These are phyloP conservation scores for Pollachius pollachius DNA, from an alignment of 2,113 vertebrate species.

Conservation along the genomic window DNA sequence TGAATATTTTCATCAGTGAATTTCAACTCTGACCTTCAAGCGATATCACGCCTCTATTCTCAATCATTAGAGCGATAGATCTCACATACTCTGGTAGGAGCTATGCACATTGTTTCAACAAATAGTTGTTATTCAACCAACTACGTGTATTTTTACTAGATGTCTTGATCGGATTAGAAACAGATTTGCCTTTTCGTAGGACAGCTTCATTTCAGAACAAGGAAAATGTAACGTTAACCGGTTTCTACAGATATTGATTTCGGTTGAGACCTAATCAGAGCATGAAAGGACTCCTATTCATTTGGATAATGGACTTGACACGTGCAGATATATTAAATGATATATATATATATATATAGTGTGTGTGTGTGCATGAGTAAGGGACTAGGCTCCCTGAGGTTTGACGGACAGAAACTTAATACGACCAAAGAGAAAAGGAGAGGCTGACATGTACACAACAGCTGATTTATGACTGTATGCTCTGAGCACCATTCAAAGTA, in stretches of 20 bases:
- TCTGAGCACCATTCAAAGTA: no score
- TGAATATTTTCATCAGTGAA: not conserved
- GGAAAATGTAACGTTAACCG: conserved; percentile 40
- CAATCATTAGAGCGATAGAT: conserved; percentile 9
- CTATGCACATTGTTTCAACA: no score
- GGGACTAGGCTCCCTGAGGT: no score
- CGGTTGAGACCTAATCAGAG: conserved; percentile 34
- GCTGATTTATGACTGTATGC: no score
- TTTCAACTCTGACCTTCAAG: conserved; percentile 42
- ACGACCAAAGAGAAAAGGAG: no score
- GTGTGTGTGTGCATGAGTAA: no score
- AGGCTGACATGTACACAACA: no score
- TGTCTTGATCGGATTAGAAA: conserved; percentile 16
- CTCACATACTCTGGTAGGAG: conserved; percentile 6
- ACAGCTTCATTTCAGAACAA: conserved; percentile 34
- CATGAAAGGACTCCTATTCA: conserved; percentile 26
- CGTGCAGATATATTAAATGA: conserved; percentile 21
- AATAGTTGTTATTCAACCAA: no score
- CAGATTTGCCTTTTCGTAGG: conserved; percentile 25
- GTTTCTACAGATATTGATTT: conserved; percentile 39
- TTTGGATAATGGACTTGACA: conserved; percentile 36
- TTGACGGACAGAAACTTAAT: no score
- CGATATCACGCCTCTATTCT: conserved; percentile 10
- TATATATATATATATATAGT: conserved; percentile 2
- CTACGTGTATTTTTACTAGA: no score